phyloP scores from a whole-genome alignment of 2,113 vertebrate species.

The Ciconia maguari region DNA sequence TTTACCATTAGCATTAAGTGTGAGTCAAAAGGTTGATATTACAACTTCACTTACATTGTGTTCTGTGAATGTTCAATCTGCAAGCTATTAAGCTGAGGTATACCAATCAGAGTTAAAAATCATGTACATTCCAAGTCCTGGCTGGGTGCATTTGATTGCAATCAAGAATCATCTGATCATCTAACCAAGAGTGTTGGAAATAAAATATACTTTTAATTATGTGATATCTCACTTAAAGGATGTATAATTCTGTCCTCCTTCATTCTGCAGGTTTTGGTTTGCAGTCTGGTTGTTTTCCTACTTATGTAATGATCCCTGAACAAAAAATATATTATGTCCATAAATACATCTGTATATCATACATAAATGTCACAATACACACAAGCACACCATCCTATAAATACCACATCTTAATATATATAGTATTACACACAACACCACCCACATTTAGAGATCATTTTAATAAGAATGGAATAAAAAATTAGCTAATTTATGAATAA shows the following conservation, averaged over 20 bases:
- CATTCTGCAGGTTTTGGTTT: not conserved
- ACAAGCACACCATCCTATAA: not conserved
- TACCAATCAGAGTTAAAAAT: slow-evolving; percentile 51
- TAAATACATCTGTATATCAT: not conserved
- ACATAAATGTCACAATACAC: not conserved
- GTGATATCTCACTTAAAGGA: not conserved
- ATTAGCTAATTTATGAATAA: not conserved
- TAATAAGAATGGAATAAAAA: not conserved
- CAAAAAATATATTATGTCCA: not conserved
- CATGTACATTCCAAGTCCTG: not conserved
- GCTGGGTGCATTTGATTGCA: slow-evolving; percentile 51
- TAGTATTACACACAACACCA: not conserved
- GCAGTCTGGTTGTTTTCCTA: not conserved
- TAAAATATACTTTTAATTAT: slow-evolving; percentile 20
- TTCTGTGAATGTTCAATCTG: slow-evolving; percentile 3
- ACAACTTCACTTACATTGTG: not conserved
- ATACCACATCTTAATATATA: not conserved
- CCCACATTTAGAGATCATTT: not conserved
- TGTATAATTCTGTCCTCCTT: not conserved
- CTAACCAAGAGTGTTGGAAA: slow-evolving; percentile 6
- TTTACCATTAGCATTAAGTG: not conserved
- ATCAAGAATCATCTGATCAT: slow-evolving; percentile 47
- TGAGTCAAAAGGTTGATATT: not conserved
- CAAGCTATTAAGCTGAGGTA: not conserved
- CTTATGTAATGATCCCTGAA: not conserved